A percentile compares a stretch with the other conserved stretches of the same genome.
Evolutionary conservation across 2,797 vertebrate species (phyloP).

Genomic region (Iguana delicatissima): DNA sequence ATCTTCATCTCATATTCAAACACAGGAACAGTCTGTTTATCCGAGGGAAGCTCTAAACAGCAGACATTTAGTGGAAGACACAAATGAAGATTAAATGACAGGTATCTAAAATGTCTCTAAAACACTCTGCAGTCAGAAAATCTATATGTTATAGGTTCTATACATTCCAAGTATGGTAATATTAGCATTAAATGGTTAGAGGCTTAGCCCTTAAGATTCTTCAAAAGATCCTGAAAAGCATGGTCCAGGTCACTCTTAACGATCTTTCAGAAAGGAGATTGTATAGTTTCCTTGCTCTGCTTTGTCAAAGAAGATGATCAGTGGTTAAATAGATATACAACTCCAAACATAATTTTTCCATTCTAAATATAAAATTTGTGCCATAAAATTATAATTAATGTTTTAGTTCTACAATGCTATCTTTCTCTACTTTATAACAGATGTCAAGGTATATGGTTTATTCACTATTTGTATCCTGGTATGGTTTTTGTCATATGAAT

Average conservation of each 20-base stretch:
- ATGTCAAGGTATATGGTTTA: too few species aligned
- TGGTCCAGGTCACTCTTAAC: neutral
- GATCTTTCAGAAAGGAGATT: neutral
- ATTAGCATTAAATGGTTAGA: neutral
- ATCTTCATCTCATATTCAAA: slow-evolving; percentile 8
- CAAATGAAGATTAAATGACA: neutral
- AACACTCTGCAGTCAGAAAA: neutral
- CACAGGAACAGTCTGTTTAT: slow-evolving; percentile 34
- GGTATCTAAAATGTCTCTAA: neutral
- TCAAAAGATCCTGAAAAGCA: neutral
- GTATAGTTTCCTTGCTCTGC: neutral
- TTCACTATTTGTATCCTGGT: neutral
- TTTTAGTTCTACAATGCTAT: neutral
- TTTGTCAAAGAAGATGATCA: neutral
- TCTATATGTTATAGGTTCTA: neutral
- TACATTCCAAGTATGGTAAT: neutral
- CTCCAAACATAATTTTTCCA: neutral
- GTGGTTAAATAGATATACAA: neutral
- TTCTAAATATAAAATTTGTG: neutral
- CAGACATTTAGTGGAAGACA: slow-evolving; percentile 7
- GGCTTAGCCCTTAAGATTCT: neutral
- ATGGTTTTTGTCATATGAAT: neutral
- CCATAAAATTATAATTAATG: neutral
- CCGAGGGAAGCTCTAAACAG: slow-evolving; percentile 1
- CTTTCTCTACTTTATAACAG: neutral